A percentile compares a stretch with the other conserved stretches of the same genome.
These are phyloP conservation scores for Sardina pilchardus DNA, from an alignment of 2,113 vertebrate species.

Conservation along the genomic window DNA sequence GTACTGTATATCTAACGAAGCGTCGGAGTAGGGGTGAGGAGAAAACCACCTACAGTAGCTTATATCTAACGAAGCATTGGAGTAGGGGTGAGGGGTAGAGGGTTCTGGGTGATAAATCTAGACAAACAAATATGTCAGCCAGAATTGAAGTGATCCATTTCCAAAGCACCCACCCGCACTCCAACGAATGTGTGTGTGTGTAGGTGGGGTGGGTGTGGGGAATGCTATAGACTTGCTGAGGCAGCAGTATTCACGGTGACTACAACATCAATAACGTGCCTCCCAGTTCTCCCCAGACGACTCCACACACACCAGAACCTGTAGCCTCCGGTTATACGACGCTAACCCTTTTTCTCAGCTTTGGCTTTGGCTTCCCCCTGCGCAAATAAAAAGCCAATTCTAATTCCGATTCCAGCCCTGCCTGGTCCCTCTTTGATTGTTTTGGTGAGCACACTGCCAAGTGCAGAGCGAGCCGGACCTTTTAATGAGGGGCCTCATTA, in stretches of 20 bases:
- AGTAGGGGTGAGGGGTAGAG: not conserved
- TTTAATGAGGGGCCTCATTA: constrained; percentile 42
- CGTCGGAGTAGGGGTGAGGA: not conserved
- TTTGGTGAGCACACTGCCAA: not conserved
- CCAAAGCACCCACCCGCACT: constrained; percentile 1
- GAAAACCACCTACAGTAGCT: too few species aligned
- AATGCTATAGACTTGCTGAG: constrained; percentile 36
- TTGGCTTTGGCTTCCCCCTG: constrained; percentile 15
- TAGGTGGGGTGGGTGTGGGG: not conserved
- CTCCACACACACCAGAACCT: not conserved
- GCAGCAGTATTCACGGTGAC: constrained; percentile 38
- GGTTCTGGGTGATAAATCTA: constrained; percentile 27
- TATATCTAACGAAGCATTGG: constrained; percentile 27
- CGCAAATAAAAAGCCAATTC: not conserved
- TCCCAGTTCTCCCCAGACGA: not conserved
- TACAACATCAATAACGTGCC: constrained; percentile 42
- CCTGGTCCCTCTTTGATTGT: not conserved
- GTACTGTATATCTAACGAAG: constrained; percentile 29
- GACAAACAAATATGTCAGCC: constrained; percentile 35
- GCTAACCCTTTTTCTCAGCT: not conserved
- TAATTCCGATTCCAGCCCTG: not conserved
- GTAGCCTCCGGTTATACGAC: constrained; percentile 18
- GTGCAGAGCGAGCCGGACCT: not conserved
- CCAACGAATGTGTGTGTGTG: constrained; percentile 25
- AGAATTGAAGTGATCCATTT: constrained; percentile 30